Conservation (phyloP, 2,888 invertebrate genomes). For the Tipula helvola region DNA sequence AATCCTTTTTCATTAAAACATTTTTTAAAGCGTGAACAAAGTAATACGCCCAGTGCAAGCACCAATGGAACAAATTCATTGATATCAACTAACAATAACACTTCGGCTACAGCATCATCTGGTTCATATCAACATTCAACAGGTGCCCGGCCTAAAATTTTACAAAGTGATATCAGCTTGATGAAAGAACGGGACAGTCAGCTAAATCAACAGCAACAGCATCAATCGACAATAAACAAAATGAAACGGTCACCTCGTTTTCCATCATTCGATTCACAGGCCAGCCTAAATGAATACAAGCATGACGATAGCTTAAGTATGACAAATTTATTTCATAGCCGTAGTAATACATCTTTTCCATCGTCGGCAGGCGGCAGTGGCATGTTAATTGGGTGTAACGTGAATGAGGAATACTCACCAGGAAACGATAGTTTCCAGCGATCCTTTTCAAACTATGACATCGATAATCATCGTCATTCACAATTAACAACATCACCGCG, state of each 20-base stretch:
- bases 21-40: slow-evolving; percentile 54
- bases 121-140: slow-evolving; percentile 30
- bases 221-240: slow-evolving; percentile 16
- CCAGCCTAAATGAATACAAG: slow-evolving; percentile 33
- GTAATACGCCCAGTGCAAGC: slow-evolving; percentile 18
- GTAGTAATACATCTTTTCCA: slow-evolving; percentile 5
- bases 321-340: slow-evolving; percentile 9
- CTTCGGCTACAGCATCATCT: slow-evolving; percentile 4
- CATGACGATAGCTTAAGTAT: slow-evolving; percentile 16
- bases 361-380: neutral
- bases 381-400: neutral
- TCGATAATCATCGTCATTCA: slow-evolving; percentile 19
- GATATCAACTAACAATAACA: neutral
- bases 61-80: slow-evolving; percentile 12
- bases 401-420: neutral
- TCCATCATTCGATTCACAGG: slow-evolving; percentile 36
- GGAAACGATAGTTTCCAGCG: slow-evolving; percentile 24
- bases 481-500: neutral
- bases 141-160: slow-evolving; percentile 68
- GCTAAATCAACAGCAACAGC: neutral
- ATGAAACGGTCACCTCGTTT: slow-evolving; percentile 36
- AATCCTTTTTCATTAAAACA: slow-evolving; percentile 79
- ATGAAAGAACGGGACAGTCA: slow-evolving; percentile 17
- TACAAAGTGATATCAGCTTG: slow-evolving; percentile 22
- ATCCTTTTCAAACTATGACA: slow-evolving; percentile 35